These are phyloP conservation scores for Amiota mariae DNA, from an alignment of 2,888 invertebrate genomes.

Conservation along the genomic window DNA sequence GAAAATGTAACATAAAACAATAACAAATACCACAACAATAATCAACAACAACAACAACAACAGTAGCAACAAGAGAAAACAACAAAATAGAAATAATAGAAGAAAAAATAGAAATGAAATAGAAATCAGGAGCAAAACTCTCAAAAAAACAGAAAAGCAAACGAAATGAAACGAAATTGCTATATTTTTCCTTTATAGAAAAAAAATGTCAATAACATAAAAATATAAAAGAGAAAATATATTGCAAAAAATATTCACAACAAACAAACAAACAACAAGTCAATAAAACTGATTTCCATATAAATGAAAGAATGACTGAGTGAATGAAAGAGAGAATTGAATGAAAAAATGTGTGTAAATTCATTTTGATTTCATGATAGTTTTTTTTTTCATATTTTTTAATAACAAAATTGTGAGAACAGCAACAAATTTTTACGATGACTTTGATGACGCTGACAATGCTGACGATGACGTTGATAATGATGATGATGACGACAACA, in stretches of 20 bases:
- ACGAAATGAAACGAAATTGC: slow-evolving; percentile 8
- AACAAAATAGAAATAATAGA: background rate
- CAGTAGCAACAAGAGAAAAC: background rate
- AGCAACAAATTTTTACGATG: slow-evolving; percentile 4
- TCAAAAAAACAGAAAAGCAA: too few species aligned
- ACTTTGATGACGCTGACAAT: slow-evolving; percentile 32
- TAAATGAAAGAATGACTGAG: too few species aligned
- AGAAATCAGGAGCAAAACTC: too few species aligned
- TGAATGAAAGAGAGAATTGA: too few species aligned
- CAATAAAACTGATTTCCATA: too few species aligned
- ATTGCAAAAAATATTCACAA: too few species aligned
- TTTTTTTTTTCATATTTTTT: slow-evolving; percentile 12
- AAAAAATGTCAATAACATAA: too few species aligned
- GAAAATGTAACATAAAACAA: background rate
- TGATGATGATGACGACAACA: background rate
- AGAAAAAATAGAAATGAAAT: too few species aligned
- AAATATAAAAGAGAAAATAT: too few species aligned
- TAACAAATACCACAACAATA: background rate
- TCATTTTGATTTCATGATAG: slow-evolving; percentile 34
- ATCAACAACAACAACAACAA: background rate
- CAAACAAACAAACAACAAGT: too few species aligned
- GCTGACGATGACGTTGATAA: slow-evolving; percentile 9
- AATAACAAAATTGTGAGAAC: slow-evolving; percentile 19
- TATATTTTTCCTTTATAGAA: slow-evolving; percentile 30
- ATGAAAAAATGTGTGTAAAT: too few species aligned